Base-by-base conservation (phyloP, 2,113 vertebrate genomes). In the Zapus hudsonius region DNA sequence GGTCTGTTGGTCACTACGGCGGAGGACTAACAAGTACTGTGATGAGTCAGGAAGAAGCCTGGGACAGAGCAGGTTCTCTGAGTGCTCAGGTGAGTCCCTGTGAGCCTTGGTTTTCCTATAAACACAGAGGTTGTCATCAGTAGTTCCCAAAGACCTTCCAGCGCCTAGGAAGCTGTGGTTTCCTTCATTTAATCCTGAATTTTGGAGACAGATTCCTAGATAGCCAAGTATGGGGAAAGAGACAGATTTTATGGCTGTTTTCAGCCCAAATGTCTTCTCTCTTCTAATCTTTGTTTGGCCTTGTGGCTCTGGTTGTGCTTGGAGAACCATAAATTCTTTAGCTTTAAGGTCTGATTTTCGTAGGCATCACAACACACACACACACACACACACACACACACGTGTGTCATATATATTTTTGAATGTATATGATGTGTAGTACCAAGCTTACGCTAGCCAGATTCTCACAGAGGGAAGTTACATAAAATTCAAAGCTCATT, bases 201-300 rank as follows among this genome's bases (percentile, higher is more conserved):
- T 85, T 66, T 61, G 36, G 42, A 78, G 16, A 64, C 59, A 76
- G 61, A 85, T 44, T 91, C 57, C 40, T 70, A 76, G 81, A 84
- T 82, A 93, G 57, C 42, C 63, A 17, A 44, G 64, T 40, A 55
- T 2, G 9, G 76, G 36, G 17, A 13, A 75, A 84, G 55, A 64
- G 88, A 57, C 64, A 79, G 31, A 59, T 90, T 70, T 92, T 61
- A 47, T 81, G 85, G 57, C 57, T 88, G 7, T 55, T 61, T 89
- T 70, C 38, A 67, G 31, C 52, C n/a, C 66, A 74, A 55, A 88
- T 70, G 55, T 44, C 52, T 81, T 57, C 52, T 81, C 64, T 74
- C 88, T 70, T 73, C 73, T 87, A 87, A 87, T 92, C 59, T 87
- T 44, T 88, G 44, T 90, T 91, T 96, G 63, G 47, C 31, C 52